phyloP scores from a whole-genome alignment of 37 sponge, comb jelly and placozoan species.

The Chondrosia reniformis region DNA sequence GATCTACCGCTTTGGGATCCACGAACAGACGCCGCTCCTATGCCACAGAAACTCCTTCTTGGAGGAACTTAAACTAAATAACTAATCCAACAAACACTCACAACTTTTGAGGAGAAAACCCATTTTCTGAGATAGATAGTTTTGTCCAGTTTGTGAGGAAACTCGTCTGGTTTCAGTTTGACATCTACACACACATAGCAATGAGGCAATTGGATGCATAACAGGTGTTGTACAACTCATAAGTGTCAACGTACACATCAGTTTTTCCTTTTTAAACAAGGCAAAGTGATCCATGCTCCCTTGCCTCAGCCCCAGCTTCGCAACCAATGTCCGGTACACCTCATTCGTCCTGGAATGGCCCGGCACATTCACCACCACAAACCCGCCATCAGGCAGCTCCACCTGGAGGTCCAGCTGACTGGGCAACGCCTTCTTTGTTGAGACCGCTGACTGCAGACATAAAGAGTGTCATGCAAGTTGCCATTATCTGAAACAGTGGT shows the following conservation, averaged over 20 bases:
- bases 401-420: conserved; percentile 35
- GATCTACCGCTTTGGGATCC: conserved; percentile 35
- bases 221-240: no score
- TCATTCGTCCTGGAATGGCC: conserved; percentile 41
- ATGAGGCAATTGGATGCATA: no score
- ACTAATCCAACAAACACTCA: conserved; percentile 4
- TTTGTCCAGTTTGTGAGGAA: conserved; percentile 48
- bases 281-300: conserved; percentile 46
- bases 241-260: no score
- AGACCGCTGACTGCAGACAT: no score
- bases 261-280: conserved; percentile 35
- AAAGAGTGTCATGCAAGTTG: no score
- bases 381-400: conserved; percentile 34
- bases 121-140: conserved; percentile 65
- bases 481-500: no score
- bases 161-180: conserved; percentile 72
- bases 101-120: conserved; percentile 58
- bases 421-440: no score
- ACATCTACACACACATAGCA: conserved; percentile 40
- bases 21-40: conserved; percentile 37
- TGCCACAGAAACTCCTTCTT: no score
- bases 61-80: no score
- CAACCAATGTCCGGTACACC: conserved; percentile 39
- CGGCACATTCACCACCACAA: conserved; percentile 26
- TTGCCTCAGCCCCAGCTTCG: conserved; percentile 32